Evolutionary conservation across 2,888 invertebrate species (phyloP).

Genomic region (Aradus depressus): DNA sequence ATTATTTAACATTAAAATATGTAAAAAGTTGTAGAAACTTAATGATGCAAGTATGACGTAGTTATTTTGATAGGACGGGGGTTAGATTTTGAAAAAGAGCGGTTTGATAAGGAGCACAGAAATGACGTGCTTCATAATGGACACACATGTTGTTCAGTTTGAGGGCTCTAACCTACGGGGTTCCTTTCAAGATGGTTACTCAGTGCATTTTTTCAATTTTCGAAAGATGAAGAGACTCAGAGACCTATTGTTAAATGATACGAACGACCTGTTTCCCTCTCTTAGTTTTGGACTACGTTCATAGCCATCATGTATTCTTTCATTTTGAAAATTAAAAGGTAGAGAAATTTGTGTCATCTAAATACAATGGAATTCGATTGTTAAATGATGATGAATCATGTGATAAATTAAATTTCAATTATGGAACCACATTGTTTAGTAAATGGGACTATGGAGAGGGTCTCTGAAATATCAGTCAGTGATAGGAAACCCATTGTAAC

Average conservation of each 20-base stretch:
- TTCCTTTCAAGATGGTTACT: conserved; percentile 15
- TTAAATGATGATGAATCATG: conserved; percentile 13
- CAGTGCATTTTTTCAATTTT: conserved; percentile 1
- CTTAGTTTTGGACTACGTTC: no score
- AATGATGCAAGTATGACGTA: no score
- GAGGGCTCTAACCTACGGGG: conserved; percentile 11
- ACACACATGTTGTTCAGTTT: conserved; percentile 12
- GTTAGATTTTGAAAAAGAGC: conserved; percentile 9
- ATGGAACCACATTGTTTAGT: conserved; percentile 13
- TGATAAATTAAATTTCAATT: conserved; percentile 7
- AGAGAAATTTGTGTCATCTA: no score
- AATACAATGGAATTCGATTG: conserved; percentile 4
- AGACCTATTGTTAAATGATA: no score
- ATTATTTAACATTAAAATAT: no score
- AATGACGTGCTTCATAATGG: conserved; percentile 11
- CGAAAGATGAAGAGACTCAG: no score
- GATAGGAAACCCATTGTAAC: conserved; percentile 62
- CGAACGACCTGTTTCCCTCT: no score
- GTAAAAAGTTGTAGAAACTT: no score
- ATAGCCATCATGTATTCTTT: no score
- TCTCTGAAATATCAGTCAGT: conserved; percentile 42
- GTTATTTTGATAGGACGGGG: no score
- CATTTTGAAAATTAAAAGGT: no score
- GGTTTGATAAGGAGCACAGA: background rate
- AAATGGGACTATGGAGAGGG: conserved; percentile 24